Percentiles rank a stretch among this genome's conserved stretches.
Conservation (phyloP, 1,140 invertebrate genomes). For the Vollenhovia emeryi region DNA sequence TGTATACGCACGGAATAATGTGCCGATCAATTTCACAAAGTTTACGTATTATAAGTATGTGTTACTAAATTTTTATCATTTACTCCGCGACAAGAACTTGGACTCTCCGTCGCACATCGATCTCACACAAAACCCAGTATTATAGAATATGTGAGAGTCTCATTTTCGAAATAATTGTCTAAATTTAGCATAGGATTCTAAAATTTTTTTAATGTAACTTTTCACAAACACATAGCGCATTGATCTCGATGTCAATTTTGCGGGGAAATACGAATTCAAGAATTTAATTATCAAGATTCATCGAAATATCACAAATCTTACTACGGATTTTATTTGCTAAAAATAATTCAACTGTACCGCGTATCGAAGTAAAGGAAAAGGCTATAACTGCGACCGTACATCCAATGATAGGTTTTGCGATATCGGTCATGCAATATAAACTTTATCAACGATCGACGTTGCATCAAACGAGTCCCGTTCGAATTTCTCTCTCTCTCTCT, state of each 20-base stretch:
- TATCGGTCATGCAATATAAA: slow-evolving; percentile 47
- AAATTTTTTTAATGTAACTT: background rate
- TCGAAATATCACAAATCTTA: background rate
- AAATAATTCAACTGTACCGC: background rate
- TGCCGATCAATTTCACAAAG: background rate
- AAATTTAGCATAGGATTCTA: background rate
- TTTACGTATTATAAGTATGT: background rate
- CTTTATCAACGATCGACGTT: slow-evolving; percentile 61
- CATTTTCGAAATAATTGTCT: slow-evolving; percentile 9
- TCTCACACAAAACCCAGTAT: background rate
- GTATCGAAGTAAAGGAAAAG: background rate
- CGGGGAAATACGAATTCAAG: background rate
- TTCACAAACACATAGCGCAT: background rate
- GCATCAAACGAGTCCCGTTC: background rate
- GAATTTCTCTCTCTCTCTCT: background rate
- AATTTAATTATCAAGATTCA: background rate
- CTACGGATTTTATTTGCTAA: background rate
- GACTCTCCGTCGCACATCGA: background rate
- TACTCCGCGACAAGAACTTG: background rate
- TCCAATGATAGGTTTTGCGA: background rate
- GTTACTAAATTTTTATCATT: background rate
- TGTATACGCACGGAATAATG: slow-evolving; percentile 8
- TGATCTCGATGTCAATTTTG: background rate
- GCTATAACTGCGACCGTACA: background rate
- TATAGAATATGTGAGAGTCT: background rate